Evolutionary conservation across 2,888 invertebrate genomes (phyloP), one percentile per base, ranked within the genome.

Genomic region (Ochlodes sylvanus): DNA sequence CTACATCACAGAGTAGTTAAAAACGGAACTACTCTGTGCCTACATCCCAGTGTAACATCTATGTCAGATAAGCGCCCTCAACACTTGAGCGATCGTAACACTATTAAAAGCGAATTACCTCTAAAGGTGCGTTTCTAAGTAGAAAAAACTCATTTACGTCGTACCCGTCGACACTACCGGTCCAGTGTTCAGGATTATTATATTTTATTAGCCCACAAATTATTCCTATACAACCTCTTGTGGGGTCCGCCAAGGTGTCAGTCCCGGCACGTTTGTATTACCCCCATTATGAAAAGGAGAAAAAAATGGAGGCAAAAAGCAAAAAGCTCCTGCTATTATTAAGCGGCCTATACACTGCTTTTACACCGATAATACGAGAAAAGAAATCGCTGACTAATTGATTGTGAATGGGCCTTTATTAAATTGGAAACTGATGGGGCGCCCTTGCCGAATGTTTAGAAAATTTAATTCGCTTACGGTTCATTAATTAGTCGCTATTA

Each of bases 211-310:
- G 85, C 80, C 86, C 88, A 88, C 91, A 90, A 92, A 91, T 90
- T 86, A 87, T 83, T 79, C 69, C 80, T 79, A 81, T 79, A 83
- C 77, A 79, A 77, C 86, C 85, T 82, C 88, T 81, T 91, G 92
- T 92, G 92, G 87, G 92, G 90, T 92, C 92, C 82, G 79, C 82
- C 81, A 89, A 92, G 90, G 92, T 92, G 92, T 92, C 86, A 87
- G 92, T 76, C 82, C 83, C 87, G 82, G 86, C 92, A 87, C 90
- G 87, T 92, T 90, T 87, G 86, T 88, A 89, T 89, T 92, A 86
- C 87, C 90, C 84, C 85, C 81, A 88, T 89, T 87, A 89, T 85
- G 81, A 86, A 86, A 85, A 86, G 88, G 83, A 80, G 76, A 76
- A 80, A 80, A 82, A 81, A 81, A 79, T 77, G 72, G 80, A 81